Evolutionary conservation across 2,888 invertebrate genomes (phyloP), one percentile per base, ranked within the genome.

Genomic region (Zeuzera pyrina): DNA sequence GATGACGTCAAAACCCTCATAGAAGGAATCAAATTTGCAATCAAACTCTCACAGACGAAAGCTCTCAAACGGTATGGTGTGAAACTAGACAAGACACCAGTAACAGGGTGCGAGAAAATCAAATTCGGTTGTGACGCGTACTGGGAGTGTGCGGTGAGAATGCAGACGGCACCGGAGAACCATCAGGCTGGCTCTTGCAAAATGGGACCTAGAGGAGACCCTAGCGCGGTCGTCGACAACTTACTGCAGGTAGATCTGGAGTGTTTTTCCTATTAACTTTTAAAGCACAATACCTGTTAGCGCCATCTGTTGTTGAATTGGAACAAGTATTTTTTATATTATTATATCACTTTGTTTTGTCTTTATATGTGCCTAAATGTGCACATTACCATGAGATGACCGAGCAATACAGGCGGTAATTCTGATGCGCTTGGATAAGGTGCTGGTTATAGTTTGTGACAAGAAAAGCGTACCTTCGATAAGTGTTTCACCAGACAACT

Each of bases 161-260:
- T 89, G 65, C 87, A 89, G 39, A 93, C 93, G 0, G 92, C 89
- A 0, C 91, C 93, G 0, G 93, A 93, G 74, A 93, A 93, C 61
- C 93, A 93, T 62, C 93, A 93, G 69, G 90, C 89, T 0, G 93
- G 93, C 1, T 90, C 92, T 10, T 92, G 92, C 61, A 91, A 88
- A 81, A 94, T 94, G 93, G 93, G 93, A 0, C 91, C 92, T 0
- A 43, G 84, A 1, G 86, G 84, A 1, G 93, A 93, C 62, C 88
- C 88, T 0, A 67, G 84, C 47, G 90, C 92, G 1, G 92, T 92
- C 0, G 92, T 93, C 0, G 89, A 92, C 60, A 85, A 88, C 25
- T 79, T 88, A 47, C 69, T 93, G n/a, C 84, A 84, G 72, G 84
- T 81, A 37, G 10, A n/a, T n/a, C n/a, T n/a, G n/a, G n/a, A n/a